Base-by-base conservation (phyloP, 1,140 invertebrate genomes). In the Drosophila subpulchrella region DNA sequence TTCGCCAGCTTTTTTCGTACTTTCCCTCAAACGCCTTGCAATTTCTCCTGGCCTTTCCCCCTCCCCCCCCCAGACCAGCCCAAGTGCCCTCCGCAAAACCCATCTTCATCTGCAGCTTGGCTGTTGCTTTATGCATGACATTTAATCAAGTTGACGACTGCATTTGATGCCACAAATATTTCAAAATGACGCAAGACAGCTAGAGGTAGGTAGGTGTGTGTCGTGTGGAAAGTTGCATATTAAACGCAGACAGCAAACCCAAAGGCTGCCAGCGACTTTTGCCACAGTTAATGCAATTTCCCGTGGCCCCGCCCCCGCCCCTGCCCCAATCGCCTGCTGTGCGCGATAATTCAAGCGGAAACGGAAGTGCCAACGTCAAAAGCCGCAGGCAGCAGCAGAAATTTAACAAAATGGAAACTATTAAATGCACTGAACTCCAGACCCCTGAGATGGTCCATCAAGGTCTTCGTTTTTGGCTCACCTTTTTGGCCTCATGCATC, bases 131-230 rank as follows among this genome's bases (percentile, higher is more conserved):
- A 89, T 89, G 84, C 76, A 84, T 89, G 84, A 89, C 85, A 89
- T 89, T 89, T 89, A 89, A 89, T 89, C 84, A 89, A 89, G 81
- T 89, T 89, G 84, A 89, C 84, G 84, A 89, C 84, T 89, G 84
- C 84, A 89, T 89, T 89, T 89, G 84, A 89, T 89, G 84, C 85
- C 84, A 89, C 84, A 88, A 89, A 89, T 89, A 89, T 89, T 89
- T 89, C 77, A 89, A 89, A 89, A 89, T 89, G 80, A 81, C 77
- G 77, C 84, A 88, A 88, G 84, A 83, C 84, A 83, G 73, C 67
- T 42, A 73, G 61, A 46, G 77, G 55, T 41, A 51, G 39, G 48
- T 51, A 20, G 20, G 65, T 67, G 46, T 51, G 53, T 60, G 17
- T 56, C 46, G 58, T 65, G 46, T 55, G 83, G 78, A 86, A 86